Evolutionary conservation across 2,797 vertebrate species (phyloP), one percentile per base, ranked within the genome.

Genomic region (Rousettus madagascariensis): DNA sequence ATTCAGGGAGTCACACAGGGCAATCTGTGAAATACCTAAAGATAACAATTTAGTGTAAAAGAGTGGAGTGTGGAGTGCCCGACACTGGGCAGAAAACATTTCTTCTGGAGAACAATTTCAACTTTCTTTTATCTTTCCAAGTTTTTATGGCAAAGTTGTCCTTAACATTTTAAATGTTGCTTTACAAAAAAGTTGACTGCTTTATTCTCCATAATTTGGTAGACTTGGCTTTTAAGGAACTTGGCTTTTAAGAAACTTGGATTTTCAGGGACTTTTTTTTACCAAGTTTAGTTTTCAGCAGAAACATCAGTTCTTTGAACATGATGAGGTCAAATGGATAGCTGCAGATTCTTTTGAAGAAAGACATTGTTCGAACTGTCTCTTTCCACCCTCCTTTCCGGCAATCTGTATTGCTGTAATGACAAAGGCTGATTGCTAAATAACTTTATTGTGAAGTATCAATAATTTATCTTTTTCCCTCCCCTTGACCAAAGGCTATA

Each of bases 211-310:
- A 28, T 68, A 75, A 92, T 74, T 88, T 61, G 69, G 66, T 69
- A 15, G 69, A 53, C 12, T 43, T 59, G 63, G 38, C 28, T 94
- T 68, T 90, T 53, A 87, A 68, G 90, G 17, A 75, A 53, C 12
- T 51, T 65, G 69, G 38, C 36, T 94, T 68, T 93, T 46, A 90
- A 68, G 90, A 22, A 79, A 91, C 49, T 49, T 49, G 49, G 15
- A 16, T 49, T 49, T 49, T 77, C 30, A n/a, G 26, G 13, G 20
- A 71, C 75, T 84, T 49, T 84, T 5, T 49, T 49, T 49, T 46
- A 74, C 28, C 28, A 77, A 82, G 30, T 66, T 95, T 72, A 82
- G 65, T 66, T 94, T 94, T 79, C 83, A 92, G 83, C 22, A 85
- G 80, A 90, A 61, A 85, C 61, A 68, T 41, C 16, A 93, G 46